A percentile compares a stretch with the other conserved stretches of the same genome.
Conservation (phyloP, 2,888 invertebrate genomes). For the Liodrosophila aerea region DNA sequence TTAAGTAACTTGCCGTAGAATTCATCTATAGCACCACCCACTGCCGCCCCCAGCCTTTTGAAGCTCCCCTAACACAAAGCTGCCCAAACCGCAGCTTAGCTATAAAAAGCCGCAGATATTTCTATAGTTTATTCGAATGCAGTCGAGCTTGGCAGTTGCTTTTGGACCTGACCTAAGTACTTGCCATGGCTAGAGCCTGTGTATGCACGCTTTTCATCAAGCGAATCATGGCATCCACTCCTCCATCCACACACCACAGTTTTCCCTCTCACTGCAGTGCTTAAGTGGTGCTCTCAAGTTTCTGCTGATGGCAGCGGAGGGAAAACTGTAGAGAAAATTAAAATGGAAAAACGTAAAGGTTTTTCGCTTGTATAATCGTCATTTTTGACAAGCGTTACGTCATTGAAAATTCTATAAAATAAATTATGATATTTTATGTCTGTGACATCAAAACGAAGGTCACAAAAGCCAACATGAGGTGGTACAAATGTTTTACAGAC, state of each 20-base stretch:
- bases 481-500: no score
- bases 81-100: no score
- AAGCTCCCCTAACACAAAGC: neutral
- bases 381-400: constrained; percentile 57
- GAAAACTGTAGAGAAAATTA: constrained; percentile 1
- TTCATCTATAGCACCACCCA: neutral
- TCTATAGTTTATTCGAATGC: constrained; percentile 77
- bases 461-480: no score
- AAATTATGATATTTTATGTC: constrained; percentile 24
- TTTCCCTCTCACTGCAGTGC: constrained; percentile 1
- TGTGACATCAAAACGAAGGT: constrained; percentile 17
- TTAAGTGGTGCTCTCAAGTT: constrained; percentile 72
- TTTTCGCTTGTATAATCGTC: constrained; percentile 50
- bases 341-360: constrained; percentile 51
- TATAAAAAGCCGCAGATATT: constrained; percentile 76
- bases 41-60: neutral
- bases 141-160: constrained; percentile 62
- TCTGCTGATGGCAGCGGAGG: constrained; percentile 70
- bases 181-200: constrained; percentile 38
- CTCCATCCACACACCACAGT: constrained; percentile 1
- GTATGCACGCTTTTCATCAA: constrained; percentile 48
- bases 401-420: constrained; percentile 50
- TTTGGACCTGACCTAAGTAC: constrained; percentile 67
- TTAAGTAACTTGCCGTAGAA: constrained; percentile 63
- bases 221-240: constrained; percentile 19